Evolutionary conservation across 2,113 vertebrate species (phyloP).

Genomic region (Oryzias woworae): DNA sequence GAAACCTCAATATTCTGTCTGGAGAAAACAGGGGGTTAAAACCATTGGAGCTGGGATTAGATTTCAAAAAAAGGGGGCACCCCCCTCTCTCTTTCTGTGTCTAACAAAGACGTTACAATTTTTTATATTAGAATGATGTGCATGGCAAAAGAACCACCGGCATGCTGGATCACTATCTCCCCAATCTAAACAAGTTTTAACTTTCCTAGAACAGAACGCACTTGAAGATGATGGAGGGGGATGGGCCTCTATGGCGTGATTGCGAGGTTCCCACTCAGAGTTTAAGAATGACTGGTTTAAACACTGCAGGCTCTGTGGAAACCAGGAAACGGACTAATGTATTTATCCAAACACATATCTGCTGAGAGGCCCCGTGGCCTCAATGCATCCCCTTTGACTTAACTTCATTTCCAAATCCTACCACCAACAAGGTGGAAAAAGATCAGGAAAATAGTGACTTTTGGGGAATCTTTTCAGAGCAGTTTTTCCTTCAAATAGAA

Average conservation of each 20-base stretch:
- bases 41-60: conserved; percentile 56
- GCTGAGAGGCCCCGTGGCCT: conserved; percentile 41
- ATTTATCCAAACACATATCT: conserved; percentile 75
- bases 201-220: conserved; percentile 74
- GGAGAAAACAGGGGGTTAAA: not conserved
- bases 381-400: conserved; percentile 39
- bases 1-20: conserved; percentile 65
- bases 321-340: conserved; percentile 71
- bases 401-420: conserved; percentile 27
- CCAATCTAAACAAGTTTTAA: conserved; percentile 74
- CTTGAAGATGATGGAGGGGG: conserved; percentile 40
- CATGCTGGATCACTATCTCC: conserved; percentile 72
- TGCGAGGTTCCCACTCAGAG: conserved; percentile 53
- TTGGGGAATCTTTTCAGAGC: no score
- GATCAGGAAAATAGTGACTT: not conserved
- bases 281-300: conserved; percentile 66
- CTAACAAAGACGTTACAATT: conserved; percentile 48
- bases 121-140: conserved; percentile 57
- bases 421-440: not conserved
- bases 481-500: no score
- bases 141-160: conserved; percentile 42
- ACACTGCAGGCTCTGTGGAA: conserved; percentile 72
- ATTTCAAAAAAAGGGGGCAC: conserved; percentile 65
- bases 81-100: conserved; percentile 8
- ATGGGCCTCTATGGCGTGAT: conserved; percentile 37